Base-by-base conservation (phyloP, 1,140 invertebrate species). In the Pseudachorutes palmiensis region DNA sequence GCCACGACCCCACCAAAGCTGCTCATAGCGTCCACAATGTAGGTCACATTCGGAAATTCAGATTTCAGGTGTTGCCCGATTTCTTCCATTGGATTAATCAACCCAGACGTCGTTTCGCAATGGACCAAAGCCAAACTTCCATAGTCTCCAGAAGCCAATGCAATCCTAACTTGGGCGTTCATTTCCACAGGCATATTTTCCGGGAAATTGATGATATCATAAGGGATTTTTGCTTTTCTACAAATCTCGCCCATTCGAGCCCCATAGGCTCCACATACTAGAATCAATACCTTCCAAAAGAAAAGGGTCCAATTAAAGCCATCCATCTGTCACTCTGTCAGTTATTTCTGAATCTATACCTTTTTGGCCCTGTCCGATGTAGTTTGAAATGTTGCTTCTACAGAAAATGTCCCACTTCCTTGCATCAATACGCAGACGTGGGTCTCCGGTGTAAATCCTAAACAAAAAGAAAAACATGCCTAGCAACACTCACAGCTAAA, bases 21-120 rank as follows among this genome's bases (percentile, higher is more conserved):
- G 66, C 81, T 82, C 80, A 83, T 82, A n/a, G 79, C 80, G 77
- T 83, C 82, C 22, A 83, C 80, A 72, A 82, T 76, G 68, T 75
- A 81, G 5, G 73, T 66, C 14, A 77, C 69, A 28, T 75, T 76
- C 65, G 79, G 77, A 31, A 72, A 66, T 32, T 69, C 49, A 32
- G 73, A 61, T 64, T 78, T 78, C 0, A 83, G 75, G 14, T 78
- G 28, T 28, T 74, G 61, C 9, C 80, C 81, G 24, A 82, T 75
- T 51, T 77, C 74, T 51, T 75, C 74, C 2, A 82, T 77, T 5
- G 78, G 78, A 73, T 82, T 82, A n/a, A 83, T 67, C 9, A 81
- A 75, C 12, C 82, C 82, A 31, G 76, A 79, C 61, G 78, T 81
- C 14, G 82, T 83, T 68, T 83, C 82, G 74, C 80, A 81, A 65